phyloP scores from a whole-genome alignment of 1,140 invertebrate species.

The Lepidurus packardi region DNA sequence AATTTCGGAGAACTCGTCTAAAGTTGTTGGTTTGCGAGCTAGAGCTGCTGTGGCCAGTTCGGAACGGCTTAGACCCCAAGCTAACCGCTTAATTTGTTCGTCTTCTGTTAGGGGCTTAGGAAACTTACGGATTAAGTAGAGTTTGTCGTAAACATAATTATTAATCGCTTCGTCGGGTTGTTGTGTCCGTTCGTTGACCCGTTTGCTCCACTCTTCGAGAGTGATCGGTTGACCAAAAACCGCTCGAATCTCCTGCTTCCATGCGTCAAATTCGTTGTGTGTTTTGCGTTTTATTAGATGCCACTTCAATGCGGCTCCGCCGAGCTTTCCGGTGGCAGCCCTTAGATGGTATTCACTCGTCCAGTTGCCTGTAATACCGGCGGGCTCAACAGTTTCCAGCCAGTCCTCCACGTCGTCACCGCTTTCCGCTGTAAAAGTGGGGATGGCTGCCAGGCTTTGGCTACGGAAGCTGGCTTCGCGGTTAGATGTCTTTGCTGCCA shows the following conservation, averaged over 20 bases:
- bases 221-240: conserved; percentile 22
- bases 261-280: background rate
- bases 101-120: background rate
- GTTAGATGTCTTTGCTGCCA: background rate
- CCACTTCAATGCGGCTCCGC: conserved; percentile 28
- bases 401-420: background rate
- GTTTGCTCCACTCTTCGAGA: conserved; percentile 25
- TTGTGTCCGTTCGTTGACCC: conserved; percentile 10
- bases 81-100: conserved; percentile 23
- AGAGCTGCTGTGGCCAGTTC: conserved; percentile 13
- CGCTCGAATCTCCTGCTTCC: background rate
- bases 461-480: background rate
- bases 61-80: conserved; percentile 1
- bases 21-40: conserved; percentile 23
- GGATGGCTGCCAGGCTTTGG: conserved; percentile 22
- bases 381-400: conserved; percentile 12
- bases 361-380: conserved; percentile 18
- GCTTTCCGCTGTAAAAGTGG: background rate
- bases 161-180: background rate
- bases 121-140: background rate
- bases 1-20: conserved; percentile 22
- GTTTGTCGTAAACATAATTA: conserved; percentile 25
- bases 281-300: background rate
- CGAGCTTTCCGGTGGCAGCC: conserved; percentile 24
- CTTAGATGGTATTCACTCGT: background rate